Evolutionary conservation across 1,140 invertebrate genomes (phyloP), one percentile per base, ranked within the genome.

Genomic region (Adelges cooleyi): DNA sequence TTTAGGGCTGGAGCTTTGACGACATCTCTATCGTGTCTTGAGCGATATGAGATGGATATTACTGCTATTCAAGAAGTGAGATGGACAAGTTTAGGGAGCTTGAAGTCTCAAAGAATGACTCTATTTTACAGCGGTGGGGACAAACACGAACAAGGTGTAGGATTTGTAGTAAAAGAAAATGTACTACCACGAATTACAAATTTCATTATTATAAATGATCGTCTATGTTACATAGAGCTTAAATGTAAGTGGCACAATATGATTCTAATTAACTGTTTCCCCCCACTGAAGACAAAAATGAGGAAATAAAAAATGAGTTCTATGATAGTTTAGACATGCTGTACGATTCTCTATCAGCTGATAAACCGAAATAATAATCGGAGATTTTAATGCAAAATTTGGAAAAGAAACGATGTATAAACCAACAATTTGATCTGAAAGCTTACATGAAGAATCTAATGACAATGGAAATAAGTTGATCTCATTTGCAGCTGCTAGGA

Each of bases 391-490:
- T n/a, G n/a, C n/a, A n/a, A n/a, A n/a, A n/a, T n/a, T n/a, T n/a
- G 66, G 66, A 13, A 65, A 27, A 44, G 68, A 69, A 29, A 22
- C 33, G 3, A 42, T 54, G 9, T 67, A 29, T 38, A 65, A 33
- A 62, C 9, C 23, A 27, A 67, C 56, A 42, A 68, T 74, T 69
- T 13, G 73, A 68, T 59, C 75, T 52, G 44, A 76, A 66, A 53
- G 73, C 71, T 48, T 67, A 68, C 67, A 76, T 68, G 20, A 65
- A 36, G 15, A 4, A n/a, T 50, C 44, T 3, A 69, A 68, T 62
- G 66, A 68, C n/a, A 70, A 70, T 67, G 69, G 67, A 13, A 27
- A 59, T 20, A 40, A 52, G 22, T 42, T 70, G 9, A 46, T 67
- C 23, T 49, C 67, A 13, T 67, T 73, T 65, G 67, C 66, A 11